Conservation (phyloP, 2,797 vertebrate genomes). For the Lagocephalus sceleratus region DNA sequence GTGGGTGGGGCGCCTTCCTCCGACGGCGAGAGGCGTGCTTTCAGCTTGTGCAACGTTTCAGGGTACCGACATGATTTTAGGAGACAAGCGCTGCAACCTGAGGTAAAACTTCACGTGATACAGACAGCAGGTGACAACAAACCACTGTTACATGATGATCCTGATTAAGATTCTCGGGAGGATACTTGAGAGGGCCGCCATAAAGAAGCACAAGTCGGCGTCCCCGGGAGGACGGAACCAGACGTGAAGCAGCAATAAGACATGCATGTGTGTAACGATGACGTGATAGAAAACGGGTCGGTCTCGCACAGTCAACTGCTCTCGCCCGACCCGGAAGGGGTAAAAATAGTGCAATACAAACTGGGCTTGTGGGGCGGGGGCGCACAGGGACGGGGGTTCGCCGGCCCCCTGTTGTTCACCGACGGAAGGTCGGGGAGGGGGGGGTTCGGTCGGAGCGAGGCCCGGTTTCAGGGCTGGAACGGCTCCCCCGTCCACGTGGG, state of each 20-base stretch:
- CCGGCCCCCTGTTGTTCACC: conserved; percentile 18
- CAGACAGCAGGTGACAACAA: conserved; percentile 17
- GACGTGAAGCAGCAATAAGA: conserved; percentile 3
- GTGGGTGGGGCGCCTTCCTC: not conserved
- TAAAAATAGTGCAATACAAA: conserved; percentile 73
- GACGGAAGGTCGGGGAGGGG: conserved; percentile 15
- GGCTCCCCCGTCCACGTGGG: conserved; percentile 1
- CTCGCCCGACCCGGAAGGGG: conserved; percentile 46
- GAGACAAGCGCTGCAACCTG: conserved; percentile 4
- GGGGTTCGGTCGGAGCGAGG: conserved; percentile 10
- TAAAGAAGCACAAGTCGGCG: too few species aligned
- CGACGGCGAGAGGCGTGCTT: conserved; percentile 1
- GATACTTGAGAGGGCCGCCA: too few species aligned
- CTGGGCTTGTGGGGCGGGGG: conserved; percentile 34
- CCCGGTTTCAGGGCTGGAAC: not conserved
- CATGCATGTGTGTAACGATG: conserved; percentile 35
- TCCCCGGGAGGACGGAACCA: not conserved
- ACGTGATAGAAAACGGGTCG: conserved; percentile 31
- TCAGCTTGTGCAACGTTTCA: conserved; percentile 3
- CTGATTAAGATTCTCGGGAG: too few species aligned
- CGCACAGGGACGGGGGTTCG: conserved; percentile 20
- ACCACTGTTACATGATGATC: too few species aligned
- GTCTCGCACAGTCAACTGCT: conserved; percentile 37
- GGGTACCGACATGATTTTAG: conserved; percentile 2
- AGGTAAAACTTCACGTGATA: conserved; percentile 13